Evolutionary conservation across 2,797 vertebrate species (phyloP).

Genomic region (Lemur catta): DNA sequence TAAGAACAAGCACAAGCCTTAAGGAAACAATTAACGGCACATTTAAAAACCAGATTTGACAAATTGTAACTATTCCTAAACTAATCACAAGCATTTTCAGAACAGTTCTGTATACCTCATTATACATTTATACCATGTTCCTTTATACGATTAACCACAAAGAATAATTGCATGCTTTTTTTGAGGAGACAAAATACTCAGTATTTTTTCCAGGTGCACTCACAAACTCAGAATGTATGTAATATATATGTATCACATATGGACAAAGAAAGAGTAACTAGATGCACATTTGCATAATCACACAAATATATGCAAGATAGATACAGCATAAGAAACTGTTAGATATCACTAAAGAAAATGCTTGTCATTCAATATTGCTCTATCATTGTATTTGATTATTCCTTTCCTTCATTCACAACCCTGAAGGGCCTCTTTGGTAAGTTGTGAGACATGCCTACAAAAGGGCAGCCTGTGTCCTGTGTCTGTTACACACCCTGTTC

Average conservation of each 20-base stretch:
- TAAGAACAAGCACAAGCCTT: background rate
- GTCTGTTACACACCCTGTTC: background rate
- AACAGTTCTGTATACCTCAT: background rate
- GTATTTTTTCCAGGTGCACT: background rate
- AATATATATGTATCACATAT: background rate
- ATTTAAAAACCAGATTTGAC: conserved; percentile 11
- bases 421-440: background rate
- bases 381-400: background rate
- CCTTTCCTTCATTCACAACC: background rate
- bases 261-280: background rate
- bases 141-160: background rate
- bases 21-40: background rate
- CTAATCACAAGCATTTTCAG: background rate
- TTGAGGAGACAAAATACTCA: background rate
- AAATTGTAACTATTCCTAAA: conserved; percentile 4
- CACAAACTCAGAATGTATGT: background rate
- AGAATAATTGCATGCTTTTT: background rate
- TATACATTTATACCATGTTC: background rate
- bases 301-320: background rate
- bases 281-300: background rate
- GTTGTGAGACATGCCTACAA: background rate
- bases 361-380: background rate
- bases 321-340: background rate
- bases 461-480: background rate
- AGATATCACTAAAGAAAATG: background rate